phyloP scores from a whole-genome alignment of 2,113 vertebrate genomes.

The Malurus alboscapulatus region DNA sequence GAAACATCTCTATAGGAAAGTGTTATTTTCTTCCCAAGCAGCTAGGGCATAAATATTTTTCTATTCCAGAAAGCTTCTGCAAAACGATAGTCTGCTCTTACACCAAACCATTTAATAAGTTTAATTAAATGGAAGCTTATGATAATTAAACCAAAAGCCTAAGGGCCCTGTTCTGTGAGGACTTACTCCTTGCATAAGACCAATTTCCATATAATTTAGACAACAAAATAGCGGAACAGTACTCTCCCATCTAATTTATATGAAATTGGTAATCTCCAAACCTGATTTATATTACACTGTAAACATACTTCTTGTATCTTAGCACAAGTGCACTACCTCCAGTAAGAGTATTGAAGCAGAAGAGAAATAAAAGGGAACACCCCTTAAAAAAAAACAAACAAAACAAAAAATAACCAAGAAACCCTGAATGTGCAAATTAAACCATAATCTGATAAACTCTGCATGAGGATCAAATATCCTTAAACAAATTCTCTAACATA shows the following conservation, averaged over 20 bases:
- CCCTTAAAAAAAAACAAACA: not conserved
- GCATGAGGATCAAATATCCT: conserved; percentile 29
- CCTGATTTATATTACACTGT: conserved; percentile 37
- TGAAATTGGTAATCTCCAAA: conserved; percentile 42
- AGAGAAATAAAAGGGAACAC: not conserved
- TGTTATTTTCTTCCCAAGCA: not conserved
- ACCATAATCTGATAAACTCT: conserved; percentile 42
- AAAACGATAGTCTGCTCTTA: conserved; percentile 42
- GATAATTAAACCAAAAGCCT: conserved; percentile 71
- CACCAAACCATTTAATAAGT: conserved; percentile 67
- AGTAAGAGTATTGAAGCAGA: not conserved
- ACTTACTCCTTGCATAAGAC: conserved; percentile 64
- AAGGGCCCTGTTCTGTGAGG: conserved; percentile 63
- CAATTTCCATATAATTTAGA: conserved; percentile 72
- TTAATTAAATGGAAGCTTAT: conserved; percentile 71
- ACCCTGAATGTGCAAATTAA: not conserved
- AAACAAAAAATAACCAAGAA: not conserved
- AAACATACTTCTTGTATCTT: conserved; percentile 22
- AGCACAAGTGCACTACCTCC: not conserved
- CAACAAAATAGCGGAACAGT: conserved; percentile 64
- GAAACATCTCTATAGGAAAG: not conserved
- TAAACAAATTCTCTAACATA: conserved; percentile 32
- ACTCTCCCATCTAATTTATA: conserved; percentile 58
- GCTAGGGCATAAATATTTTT: conserved; percentile 8
- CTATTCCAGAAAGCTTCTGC: conserved; percentile 33